A percentile compares a stretch with the other conserved stretches of the same genome.
phyloP scores from a whole-genome alignment of 1,140 invertebrate species.

The Bilobella aurantiaca region DNA sequence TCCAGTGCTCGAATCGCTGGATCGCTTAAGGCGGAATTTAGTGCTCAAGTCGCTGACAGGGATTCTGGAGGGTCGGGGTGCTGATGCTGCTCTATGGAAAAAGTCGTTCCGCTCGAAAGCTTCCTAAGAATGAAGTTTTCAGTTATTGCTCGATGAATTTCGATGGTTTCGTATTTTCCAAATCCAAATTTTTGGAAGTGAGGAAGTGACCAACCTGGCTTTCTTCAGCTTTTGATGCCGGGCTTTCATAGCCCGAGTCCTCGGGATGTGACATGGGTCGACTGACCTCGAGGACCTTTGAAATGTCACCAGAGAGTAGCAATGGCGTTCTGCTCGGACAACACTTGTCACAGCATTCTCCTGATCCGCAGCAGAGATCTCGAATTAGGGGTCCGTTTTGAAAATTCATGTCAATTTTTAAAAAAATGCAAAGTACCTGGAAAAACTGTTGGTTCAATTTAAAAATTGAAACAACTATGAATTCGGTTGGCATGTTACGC shows the following conservation, averaged over 20 bases:
- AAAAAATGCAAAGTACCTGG: too few species aligned
- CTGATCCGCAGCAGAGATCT: too few species aligned
- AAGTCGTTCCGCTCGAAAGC: not conserved
- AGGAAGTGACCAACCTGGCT: not conserved
- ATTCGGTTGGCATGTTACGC: too few species aligned
- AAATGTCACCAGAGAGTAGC: too few species aligned
- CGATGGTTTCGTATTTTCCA: not conserved
- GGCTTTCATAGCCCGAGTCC: conserved; percentile 2
- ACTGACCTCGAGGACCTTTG: too few species aligned
- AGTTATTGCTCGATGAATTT: not conserved
- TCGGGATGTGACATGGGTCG: not conserved
- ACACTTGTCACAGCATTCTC: too few species aligned
- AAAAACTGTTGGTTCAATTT: too few species aligned
- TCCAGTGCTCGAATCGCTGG: not conserved
- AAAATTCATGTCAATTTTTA: too few species aligned
- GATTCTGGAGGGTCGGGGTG: not conserved
- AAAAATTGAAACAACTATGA: too few species aligned
- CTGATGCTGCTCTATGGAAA: not conserved
- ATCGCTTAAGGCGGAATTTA: not conserved
- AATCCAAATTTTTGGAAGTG: too few species aligned
- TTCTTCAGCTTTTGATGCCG: not conserved
- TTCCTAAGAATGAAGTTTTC: not conserved
- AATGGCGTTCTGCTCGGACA: too few species aligned
- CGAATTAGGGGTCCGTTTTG: too few species aligned
- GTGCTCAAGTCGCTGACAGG: not conserved